Base-by-base conservation (phyloP, 1,140 invertebrate genomes). In the Papilio aristodemus region DNA sequence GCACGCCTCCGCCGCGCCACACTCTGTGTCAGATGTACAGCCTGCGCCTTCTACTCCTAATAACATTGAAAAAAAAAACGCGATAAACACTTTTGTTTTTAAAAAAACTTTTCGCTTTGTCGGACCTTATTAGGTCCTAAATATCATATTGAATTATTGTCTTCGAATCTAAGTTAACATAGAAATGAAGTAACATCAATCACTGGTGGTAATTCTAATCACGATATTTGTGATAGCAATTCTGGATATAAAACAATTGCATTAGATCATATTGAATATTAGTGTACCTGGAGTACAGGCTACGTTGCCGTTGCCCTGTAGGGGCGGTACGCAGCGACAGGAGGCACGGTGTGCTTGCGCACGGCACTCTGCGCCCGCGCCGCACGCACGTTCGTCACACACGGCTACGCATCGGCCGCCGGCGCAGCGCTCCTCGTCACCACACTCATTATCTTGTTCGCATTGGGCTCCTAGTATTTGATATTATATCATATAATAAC, bases 221-320 rank as follows among this genome's bases (percentile, higher is more conserved):
- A n/a, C n/a, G n/a, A n/a, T n/a, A n/a, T n/a, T n/a, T n/a, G n/a
- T n/a, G n/a, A n/a, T n/a, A n/a, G n/a, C n/a, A n/a, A n/a, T n/a
- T n/a, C n/a, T n/a, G n/a, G n/a, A n/a, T n/a, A n/a, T n/a, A n/a
- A n/a, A n/a, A n/a, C n/a, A n/a, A n/a, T n/a, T n/a, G n/a, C n/a
- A n/a, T n/a, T n/a, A n/a, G n/a, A n/a, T n/a, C n/a, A n/a, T n/a
- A n/a, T n/a, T n/a, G n/a, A n/a, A n/a, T n/a, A n/a, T n/a, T n/a
- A n/a, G 14, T 67, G 14, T n/a, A 95, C 95, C 93, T 88, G 93
- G 93, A 72, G 94, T 94, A 81, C 97, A 98, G 72, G 95, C 95
- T 50, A 95, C 92, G 75, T 95, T 95, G 14, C 97, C 96, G 93
- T 98, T 94, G 60, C 97, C 97, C 50, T 94, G 92, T 17, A 95